Base-by-base conservation (phyloP, 2,113 vertebrate genomes). In the Amblyopsis rosae region DNA sequence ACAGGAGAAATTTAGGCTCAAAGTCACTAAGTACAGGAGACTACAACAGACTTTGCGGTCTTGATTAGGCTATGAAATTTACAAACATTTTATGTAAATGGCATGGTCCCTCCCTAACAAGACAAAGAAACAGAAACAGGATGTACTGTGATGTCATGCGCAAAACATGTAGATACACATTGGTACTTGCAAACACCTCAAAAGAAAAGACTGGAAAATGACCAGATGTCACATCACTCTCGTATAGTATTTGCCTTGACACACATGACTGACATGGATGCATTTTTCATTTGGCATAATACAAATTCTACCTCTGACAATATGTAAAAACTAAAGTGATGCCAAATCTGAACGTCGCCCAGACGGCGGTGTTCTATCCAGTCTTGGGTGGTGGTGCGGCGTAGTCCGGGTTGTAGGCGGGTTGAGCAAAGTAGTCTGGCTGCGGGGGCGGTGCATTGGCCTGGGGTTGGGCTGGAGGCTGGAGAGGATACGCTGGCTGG, bases 371-470 rank as follows among this genome's bases (percentile, higher is more conserved):
- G 11, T 84, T 82, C 75, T 92, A 93, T 57, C 72, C 82, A 10
- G 86, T 84, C 87, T 93, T 93, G 15, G 92, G 91, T 69, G 93
- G 88, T 5, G 91, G 91, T 57, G 90, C 82, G 84, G 95, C 6
- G n/a, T 87, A 98, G 16, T 93, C 93, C 0, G 96, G 96, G 84
- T 98, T 98, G 89, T 94, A 98, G 0, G 96, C 94, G 1, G 89
- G 90, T 54, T 90, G 89, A 19, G 47, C 3, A 0, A 77, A 47
- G 80, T 67, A 90, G 76, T 86, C 83, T 1, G 6, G 0, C 0
- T 60, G 53, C 0, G 81, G 7, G 1, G 49, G 19, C 2, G 33
- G 63, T 66, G 68, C 50, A 10, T 19, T 70, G 26, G 81, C 55
- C 56, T 46, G 59, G 15, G 17, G 65, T 49, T 69, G 67, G 47